A percentile compares a stretch with the other conserved stretches of the same genome.
Conservation (phyloP, 2,113 vertebrate genomes). For the Callithrix jacchus region DNA sequence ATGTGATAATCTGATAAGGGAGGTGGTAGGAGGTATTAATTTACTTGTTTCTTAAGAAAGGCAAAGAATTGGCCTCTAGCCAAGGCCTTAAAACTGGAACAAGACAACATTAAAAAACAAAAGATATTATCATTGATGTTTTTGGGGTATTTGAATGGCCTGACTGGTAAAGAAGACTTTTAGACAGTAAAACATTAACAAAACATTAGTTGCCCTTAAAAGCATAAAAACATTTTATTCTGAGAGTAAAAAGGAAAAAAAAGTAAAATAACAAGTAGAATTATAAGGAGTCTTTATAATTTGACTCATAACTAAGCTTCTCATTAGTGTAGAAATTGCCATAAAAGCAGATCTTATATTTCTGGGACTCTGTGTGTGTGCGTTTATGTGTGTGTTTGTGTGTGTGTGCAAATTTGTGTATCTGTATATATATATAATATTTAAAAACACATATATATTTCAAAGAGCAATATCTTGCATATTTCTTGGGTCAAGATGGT, state of each 20-base stretch:
- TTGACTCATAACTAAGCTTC: background rate
- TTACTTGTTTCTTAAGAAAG: background rate
- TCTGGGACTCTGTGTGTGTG: background rate
- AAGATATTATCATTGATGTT: background rate
- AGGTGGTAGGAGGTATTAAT: too few species aligned
- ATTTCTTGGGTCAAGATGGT: background rate
- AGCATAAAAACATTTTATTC: background rate
- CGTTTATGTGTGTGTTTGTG: too few species aligned
- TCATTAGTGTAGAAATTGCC: background rate
- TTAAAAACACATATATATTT: background rate
- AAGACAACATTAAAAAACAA: background rate
- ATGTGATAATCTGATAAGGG: too few species aligned
- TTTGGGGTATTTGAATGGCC: background rate
- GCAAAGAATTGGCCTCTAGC: background rate
- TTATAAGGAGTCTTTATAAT: background rate
- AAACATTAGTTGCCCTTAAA: background rate
- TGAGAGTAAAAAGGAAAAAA: background rate
- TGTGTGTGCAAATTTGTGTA: too few species aligned
- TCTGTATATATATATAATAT: too few species aligned
- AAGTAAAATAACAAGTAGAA: background rate
- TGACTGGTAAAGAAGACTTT: background rate
- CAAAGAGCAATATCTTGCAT: background rate
- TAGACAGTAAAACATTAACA: background rate
- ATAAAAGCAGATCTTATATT: background rate
- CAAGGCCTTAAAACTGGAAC: background rate